Percentiles rank a stretch among this genome's conserved stretches.
Evolutionary conservation across 2,888 invertebrate species (phyloP).

Genomic region (Eumacrocentrus americanus): DNA sequence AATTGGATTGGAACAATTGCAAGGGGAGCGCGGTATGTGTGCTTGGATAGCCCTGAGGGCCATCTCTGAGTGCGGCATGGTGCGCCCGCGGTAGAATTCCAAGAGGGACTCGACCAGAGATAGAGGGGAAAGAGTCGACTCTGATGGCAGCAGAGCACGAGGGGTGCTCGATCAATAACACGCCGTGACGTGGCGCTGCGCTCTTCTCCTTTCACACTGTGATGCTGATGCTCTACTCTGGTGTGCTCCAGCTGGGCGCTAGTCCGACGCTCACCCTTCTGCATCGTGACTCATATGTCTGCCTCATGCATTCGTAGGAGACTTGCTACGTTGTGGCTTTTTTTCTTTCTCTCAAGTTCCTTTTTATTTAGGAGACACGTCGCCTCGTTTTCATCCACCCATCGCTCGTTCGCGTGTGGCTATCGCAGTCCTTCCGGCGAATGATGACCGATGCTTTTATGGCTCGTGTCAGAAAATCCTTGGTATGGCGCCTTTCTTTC

Average conservation of each 20-base stretch:
- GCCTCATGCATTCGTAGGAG: not conserved
- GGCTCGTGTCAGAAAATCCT: not conserved
- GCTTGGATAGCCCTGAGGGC: conserved; percentile 44
- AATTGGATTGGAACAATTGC: conserved; percentile 50
- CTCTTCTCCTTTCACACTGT: conserved; percentile 30
- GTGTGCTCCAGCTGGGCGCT: not conserved
- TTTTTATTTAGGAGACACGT: conserved; percentile 1
- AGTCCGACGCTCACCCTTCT: not conserved
- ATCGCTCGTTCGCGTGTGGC: not conserved
- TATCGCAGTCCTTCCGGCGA: not conserved
- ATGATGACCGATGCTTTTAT: conserved; percentile 7
- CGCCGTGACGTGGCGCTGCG: conserved; percentile 57
- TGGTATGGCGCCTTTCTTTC: not conserved
- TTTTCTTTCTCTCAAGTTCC: not conserved
- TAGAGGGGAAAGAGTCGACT: conserved; percentile 32
- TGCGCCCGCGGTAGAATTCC: conserved; percentile 36
- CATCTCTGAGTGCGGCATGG: conserved; percentile 45
- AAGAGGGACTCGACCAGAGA: conserved; percentile 33
- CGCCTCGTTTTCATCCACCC: not conserved
- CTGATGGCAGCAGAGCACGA: conserved; percentile 31
- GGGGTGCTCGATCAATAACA: conserved; percentile 59
- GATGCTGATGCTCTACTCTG: conserved; percentile 1
- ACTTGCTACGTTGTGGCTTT: not conserved
- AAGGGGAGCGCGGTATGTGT: conserved; percentile 30
- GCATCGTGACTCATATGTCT: conserved; percentile 10